Conservation (phyloP, 1,140 invertebrate species). For the Bradynema listronoti region DNA sequence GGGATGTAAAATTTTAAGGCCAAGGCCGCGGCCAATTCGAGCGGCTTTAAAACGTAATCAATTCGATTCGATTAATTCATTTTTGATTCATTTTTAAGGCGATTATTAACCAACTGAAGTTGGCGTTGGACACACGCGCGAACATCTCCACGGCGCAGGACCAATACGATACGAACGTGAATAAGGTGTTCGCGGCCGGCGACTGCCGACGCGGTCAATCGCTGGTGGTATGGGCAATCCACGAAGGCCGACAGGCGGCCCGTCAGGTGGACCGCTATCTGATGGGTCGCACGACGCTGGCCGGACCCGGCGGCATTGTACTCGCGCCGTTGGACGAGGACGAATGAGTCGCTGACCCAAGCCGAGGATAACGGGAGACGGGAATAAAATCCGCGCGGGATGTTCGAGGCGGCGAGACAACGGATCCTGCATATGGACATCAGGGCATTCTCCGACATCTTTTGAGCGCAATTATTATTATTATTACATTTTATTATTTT, state of each 20-base stretch:
- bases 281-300: slow-evolving; percentile 69
- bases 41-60: too few relatives aligned
- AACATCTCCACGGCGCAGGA: slow-evolving; percentile 78
- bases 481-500: too few relatives aligned
- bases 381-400: too few relatives aligned
- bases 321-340: slow-evolving; percentile 24
- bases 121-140: slow-evolving; percentile 78
- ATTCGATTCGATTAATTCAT: too few relatives aligned
- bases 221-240: slow-evolving; percentile 94
- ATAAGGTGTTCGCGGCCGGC: slow-evolving; percentile 87
- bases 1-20: too few relatives aligned
- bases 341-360: not conserved
- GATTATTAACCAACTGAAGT: slow-evolving; percentile 74
- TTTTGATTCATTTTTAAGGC: slow-evolving; percentile 58
- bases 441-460: too few relatives aligned
- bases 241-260: slow-evolving; percentile 90
- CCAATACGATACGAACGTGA: slow-evolving; percentile 74
- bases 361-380: not conserved
- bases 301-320: slow-evolving; percentile 63
- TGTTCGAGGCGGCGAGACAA: too few relatives aligned
- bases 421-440: too few relatives aligned
- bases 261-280: slow-evolving; percentile 82
- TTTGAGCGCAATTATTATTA: too few relatives aligned
- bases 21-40: too few relatives aligned
- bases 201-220: slow-evolving; percentile 95